A percentile compares a stretch with the other conserved stretches of the same genome.
Conservation (phyloP, 2,888 invertebrate species). For the Drosophila lacicola region DNA sequence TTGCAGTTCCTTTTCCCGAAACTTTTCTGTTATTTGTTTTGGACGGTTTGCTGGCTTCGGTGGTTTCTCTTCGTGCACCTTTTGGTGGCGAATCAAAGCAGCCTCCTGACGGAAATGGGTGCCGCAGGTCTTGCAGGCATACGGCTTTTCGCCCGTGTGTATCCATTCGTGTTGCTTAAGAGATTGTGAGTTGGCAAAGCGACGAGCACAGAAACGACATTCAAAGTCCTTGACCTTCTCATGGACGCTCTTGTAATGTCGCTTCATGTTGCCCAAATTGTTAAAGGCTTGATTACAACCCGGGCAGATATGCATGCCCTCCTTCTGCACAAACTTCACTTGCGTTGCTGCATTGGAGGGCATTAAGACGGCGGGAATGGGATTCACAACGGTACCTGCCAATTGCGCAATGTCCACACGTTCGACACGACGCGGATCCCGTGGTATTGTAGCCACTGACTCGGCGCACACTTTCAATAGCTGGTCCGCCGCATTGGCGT, state of each 20-base stretch:
- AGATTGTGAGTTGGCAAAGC: slow-evolving; percentile 84
- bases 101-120: slow-evolving; percentile 83
- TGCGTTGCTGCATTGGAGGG: slow-evolving; percentile 61
- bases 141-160: slow-evolving; percentile 84
- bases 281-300: slow-evolving; percentile 82
- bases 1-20: slow-evolving; percentile 71
- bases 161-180: slow-evolving; percentile 84
- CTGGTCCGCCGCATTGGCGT: slow-evolving; percentile 70
- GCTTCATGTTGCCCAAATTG: slow-evolving; percentile 82
- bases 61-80: slow-evolving; percentile 77
- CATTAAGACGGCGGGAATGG: slow-evolving; percentile 73
- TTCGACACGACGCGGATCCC: slow-evolving; percentile 80
- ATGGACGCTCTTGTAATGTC: slow-evolving; percentile 83
- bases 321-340: slow-evolving; percentile 78
- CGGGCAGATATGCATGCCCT: slow-evolving; percentile 81
- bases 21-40: slow-evolving; percentile 62
- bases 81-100: slow-evolving; percentile 82
- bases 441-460: slow-evolving; percentile 80
- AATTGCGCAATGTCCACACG: slow-evolving; percentile 79
- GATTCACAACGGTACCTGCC: slow-evolving; percentile 81
- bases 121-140: slow-evolving; percentile 78
- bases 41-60: slow-evolving; percentile 43
- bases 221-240: slow-evolving; percentile 83
- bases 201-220: slow-evolving; percentile 81
- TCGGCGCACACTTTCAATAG: slow-evolving; percentile 80